Conservation (phyloP, 2,113 vertebrate genomes). For the Ailurus styani region DNA sequence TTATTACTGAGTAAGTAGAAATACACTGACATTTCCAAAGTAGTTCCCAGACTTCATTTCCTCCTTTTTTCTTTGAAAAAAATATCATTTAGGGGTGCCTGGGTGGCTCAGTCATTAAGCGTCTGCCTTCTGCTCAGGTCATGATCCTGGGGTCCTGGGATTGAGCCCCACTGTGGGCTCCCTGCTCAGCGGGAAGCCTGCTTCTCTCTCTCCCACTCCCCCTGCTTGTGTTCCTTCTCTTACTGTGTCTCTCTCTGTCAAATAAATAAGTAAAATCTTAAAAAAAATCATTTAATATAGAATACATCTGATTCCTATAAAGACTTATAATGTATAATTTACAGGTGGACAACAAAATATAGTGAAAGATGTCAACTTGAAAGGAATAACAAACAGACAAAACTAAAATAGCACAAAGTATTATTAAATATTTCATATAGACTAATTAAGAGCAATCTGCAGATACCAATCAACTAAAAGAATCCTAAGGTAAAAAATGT, state of each 20-base stretch:
- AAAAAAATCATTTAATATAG: background rate
- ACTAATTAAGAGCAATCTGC: background rate
- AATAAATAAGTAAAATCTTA: no score
- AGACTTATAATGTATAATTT: background rate
- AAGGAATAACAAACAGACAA: background rate
- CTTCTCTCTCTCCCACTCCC: no score
- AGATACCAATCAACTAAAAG: constrained; percentile 3
- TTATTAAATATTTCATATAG: background rate
- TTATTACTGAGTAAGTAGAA: background rate
- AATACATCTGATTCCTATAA: background rate
- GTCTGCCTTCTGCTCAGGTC: no score
- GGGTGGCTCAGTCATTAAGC: no score
- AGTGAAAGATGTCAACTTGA: background rate
- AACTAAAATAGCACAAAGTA: constrained; percentile 1
- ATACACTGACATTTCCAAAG: background rate
- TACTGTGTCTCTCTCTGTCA: no score
- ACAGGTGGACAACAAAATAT: background rate
- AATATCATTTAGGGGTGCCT: no score
- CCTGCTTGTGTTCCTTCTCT: no score
- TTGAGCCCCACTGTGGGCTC: no score
- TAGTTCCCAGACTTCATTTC: constrained; percentile 13
- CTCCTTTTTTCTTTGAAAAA: background rate
- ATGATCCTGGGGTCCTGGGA: no score
- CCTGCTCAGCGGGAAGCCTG: no score
- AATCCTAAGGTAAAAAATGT: background rate